Evolutionary conservation across 1,140 invertebrate genomes (phyloP), one percentile per base, ranked within the genome.

Genomic region (Drosophila orosa): DNA sequence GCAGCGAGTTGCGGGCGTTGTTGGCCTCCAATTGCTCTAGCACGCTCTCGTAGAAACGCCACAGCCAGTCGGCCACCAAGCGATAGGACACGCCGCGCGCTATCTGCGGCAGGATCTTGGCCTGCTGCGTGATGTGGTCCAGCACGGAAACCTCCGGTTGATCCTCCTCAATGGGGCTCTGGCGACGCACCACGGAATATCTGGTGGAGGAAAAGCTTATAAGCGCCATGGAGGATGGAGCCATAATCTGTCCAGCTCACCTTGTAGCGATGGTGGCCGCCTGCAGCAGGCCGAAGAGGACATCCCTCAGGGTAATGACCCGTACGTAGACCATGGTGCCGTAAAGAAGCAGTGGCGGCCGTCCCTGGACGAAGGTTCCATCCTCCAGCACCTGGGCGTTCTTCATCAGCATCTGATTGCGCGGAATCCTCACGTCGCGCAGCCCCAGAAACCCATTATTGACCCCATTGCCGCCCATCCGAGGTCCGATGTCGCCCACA

Each of bases 241-340:
- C 9, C 24, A 3, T 1, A 9, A 2, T 6, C 10, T 13, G 1
- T 24, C 12, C 1, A 56, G 13, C 67, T 73, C n/a, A 91, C 90
- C 90, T 85, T 5, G 95, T 94, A 5, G 96, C 96, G 65, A 98
- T 98, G 31, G 96, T 97, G 25, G 95, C 95, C 0, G 96, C 97
- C 92, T 97, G 96, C 2, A 95, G 94, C 52, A 98, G 94, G 69
- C 95, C 95, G 54, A 93, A 94, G 48, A 94, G 94, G 40, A 95
- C 93, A 90, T 96, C 95, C 79, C 94, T 93, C 1, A 97, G 94
- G 63, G 98, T 93, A 44, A 96, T 94, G 12, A 98, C 96, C 24
- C 98, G 93, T 0, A 98, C 96, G 91, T 98, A 97, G 90, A 98
- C 96, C 98, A 99, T 98, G 0, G 97, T 97, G 8, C 97, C 97